Base-by-base conservation (phyloP, 37 sponge, comb jelly and placozoan genomes). In the Haliclona indistincta region DNA sequence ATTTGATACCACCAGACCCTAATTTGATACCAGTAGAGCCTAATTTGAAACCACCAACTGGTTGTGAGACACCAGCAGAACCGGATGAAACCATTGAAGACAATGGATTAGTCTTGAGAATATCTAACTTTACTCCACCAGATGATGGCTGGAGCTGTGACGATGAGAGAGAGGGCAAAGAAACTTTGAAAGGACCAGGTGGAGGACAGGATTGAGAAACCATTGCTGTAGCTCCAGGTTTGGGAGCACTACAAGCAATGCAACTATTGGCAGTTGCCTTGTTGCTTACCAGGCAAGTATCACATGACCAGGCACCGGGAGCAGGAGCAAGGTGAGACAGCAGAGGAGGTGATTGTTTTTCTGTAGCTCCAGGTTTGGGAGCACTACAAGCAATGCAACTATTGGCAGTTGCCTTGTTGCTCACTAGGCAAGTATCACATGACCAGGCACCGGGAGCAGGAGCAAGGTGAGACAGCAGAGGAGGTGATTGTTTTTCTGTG, bases 1-100 rank as follows among this genome's bases (percentile, higher is more conserved):
- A n/a, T n/a, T n/a, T n/a, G n/a, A n/a, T n/a, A n/a, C n/a, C n/a
- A 2, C 60, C 6, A 54, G 88, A 97, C 45, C 87, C 85, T 28
- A 72, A 67, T 42, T 85, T 86, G 10, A 17, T 56, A 15, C 79
- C 84, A 2, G 68, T 8, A 58, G 60, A 58, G n/a, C 28, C 60
- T n/a, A 58, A 11, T 25, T 8, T 25, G 60, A 11, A 25, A 8
- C 28, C 60, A 58, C 28, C 60, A 25, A 20, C 22, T 58, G 60
- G 6, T n/a, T 47, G 51, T n/a, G n/a, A n/a, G n/a, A n/a, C n/a
- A n/a, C n/a, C n/a, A n/a, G n/a, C n/a, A n/a, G n/a, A n/a, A n/a
- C n/a, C n/a, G n/a, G n/a, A n/a, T n/a, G n/a, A n/a, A n/a, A n/a
- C n/a, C n/a, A n/a, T n/a, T n/a, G n/a, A n/a, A n/a, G n/a, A n/a